Percentiles rank a stretch among this genome's conserved stretches.
Conservation (phyloP, 2,113 vertebrate genomes). For the Platycercus adscitus region DNA sequence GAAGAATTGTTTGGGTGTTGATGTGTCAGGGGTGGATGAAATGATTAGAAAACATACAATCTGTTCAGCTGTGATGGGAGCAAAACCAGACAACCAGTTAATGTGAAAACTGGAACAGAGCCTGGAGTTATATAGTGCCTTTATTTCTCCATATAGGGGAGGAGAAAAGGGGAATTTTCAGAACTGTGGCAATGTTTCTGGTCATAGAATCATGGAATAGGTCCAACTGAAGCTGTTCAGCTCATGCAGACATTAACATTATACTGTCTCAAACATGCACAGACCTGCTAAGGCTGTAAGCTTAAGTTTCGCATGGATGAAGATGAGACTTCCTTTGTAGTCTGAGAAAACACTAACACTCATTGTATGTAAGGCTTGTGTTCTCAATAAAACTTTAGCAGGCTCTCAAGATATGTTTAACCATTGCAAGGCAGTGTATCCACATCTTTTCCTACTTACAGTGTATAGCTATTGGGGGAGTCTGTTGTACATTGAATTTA, state of each 20-base stretch:
- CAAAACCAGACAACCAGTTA: neutral
- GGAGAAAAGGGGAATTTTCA: neutral
- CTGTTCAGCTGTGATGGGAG: neutral
- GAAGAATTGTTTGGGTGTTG: conserved; percentile 24
- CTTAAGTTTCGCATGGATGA: neutral
- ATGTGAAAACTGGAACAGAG: neutral
- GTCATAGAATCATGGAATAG: neutral
- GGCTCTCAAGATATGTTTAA: neutral
- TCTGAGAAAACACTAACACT: neutral
- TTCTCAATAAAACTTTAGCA: neutral
- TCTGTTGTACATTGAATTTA: neutral
- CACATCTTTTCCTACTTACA: neutral
- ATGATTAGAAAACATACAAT: neutral
- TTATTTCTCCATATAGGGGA: neutral
- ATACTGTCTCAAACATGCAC: neutral
- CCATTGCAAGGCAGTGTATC: neutral
- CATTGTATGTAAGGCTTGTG: neutral
- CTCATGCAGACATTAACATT: neutral
- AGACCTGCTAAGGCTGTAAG: neutral
- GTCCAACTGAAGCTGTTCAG: neutral
- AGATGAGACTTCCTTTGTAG: neutral
- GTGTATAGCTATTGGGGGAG: neutral
- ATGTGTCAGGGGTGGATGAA: neutral
- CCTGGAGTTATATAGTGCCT: neutral
- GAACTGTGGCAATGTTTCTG: neutral